Conservation (phyloP, 2,888 invertebrate genomes). For the Agrypnus murinus region DNA sequence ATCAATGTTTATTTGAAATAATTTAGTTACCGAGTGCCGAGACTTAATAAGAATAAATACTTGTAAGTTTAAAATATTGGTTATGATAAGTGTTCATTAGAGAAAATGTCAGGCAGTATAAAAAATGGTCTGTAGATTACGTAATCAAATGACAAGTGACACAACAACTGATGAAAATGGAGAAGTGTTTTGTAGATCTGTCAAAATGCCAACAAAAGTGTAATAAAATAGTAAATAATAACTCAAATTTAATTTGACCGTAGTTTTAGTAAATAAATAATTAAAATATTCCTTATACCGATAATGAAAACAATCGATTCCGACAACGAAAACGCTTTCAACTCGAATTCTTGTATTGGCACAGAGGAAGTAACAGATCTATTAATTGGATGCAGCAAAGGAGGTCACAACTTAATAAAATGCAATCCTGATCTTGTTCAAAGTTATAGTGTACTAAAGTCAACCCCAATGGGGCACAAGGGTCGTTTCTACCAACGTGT, state of each 20-base stretch:
- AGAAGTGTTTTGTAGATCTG: slow-evolving; percentile 41
- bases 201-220: slow-evolving; percentile 51
- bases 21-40: too few species aligned
- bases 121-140: not conserved
- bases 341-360: slow-evolving; percentile 51
- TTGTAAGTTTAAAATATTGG: too few species aligned
- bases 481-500: slow-evolving; percentile 59
- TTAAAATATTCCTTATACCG: slow-evolving; percentile 22
- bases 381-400: slow-evolving; percentile 53
- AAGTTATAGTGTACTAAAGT: slow-evolving; percentile 57
- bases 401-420: slow-evolving; percentile 55
- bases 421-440: slow-evolving; percentile 57
- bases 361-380: slow-evolving; percentile 56
- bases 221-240: slow-evolving; percentile 42
- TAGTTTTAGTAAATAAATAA: slow-evolving; percentile 38
- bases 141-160: slow-evolving; percentile 1
- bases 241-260: slow-evolving; percentile 44
- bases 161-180: slow-evolving; percentile 42
- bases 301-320: slow-evolving; percentile 58
- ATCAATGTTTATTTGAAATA: too few species aligned
- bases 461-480: slow-evolving; percentile 60
- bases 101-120: not conserved
- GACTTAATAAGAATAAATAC: too few species aligned
- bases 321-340: slow-evolving; percentile 56
- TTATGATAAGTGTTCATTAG: too few species aligned